These are phyloP conservation scores for Abrostola triplasia DNA, from an alignment of 2,888 invertebrate genomes.

Conservation along the genomic window DNA sequence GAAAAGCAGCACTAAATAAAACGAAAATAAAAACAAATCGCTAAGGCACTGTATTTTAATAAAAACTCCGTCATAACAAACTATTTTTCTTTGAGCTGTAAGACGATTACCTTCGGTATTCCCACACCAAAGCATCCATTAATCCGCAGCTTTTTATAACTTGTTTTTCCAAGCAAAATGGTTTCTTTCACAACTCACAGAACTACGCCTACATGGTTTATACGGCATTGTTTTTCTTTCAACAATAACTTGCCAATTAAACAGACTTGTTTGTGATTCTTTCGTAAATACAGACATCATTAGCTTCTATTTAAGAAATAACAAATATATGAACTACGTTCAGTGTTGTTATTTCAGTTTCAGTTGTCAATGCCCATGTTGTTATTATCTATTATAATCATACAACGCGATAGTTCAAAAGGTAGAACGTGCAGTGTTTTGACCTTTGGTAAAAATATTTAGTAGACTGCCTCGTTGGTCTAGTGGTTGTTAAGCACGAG, in stretches of 20 bases:
- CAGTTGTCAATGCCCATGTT: too few relatives aligned
- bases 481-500: too few relatives aligned
- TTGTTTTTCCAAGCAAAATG: neutral
- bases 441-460: too few relatives aligned
- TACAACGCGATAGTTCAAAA: too few relatives aligned
- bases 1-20: too few relatives aligned
- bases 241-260: slow-evolving; percentile 2
- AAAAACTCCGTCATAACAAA: neutral
- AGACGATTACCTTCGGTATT: slow-evolving; percentile 5
- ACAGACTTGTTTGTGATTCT: slow-evolving; percentile 1
- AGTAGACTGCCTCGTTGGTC: too few relatives aligned
- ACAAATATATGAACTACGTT: too few relatives aligned
- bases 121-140: neutral
- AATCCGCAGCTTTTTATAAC: slow-evolving; percentile 2
- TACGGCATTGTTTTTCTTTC: neutral
- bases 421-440: too few relatives aligned
- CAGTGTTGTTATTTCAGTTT: too few relatives aligned
- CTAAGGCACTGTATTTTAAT: neutral
- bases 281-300: neutral
- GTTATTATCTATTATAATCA: too few relatives aligned
- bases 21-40: too few relatives aligned
- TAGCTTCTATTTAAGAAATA: neutral
- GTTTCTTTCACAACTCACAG: neutral
- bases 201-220: neutral
- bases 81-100: neutral